These are phyloP conservation scores for Rissa tridactyla DNA, from an alignment of 2,113 vertebrate species.

Conservation along the genomic window DNA sequence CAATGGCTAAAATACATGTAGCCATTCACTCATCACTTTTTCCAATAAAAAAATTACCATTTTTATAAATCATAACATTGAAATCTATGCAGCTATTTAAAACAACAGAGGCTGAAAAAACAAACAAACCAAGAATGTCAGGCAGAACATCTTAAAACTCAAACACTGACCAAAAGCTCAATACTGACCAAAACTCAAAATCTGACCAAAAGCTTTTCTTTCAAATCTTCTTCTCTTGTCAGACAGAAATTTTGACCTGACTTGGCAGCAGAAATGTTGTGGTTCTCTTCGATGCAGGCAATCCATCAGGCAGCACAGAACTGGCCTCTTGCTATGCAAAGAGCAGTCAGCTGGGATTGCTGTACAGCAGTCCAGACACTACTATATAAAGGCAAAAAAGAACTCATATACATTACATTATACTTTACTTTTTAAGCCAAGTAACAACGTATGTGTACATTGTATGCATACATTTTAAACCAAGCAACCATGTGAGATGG, in stretches of 20 bases:
- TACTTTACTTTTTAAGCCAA: background rate
- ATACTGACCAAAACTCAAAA: background rate
- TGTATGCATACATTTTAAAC: background rate
- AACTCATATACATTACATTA: background rate
- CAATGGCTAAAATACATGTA: background rate
- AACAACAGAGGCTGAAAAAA: background rate
- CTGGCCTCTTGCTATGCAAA: background rate
- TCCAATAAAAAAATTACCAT: background rate
- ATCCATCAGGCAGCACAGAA: background rate
- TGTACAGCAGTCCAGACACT: background rate
- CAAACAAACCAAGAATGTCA: accelerated
- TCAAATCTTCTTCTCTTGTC: background rate
- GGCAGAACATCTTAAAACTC: background rate
- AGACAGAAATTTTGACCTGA: background rate
- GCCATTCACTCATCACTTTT: background rate
- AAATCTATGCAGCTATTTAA: background rate
- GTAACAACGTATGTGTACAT: background rate
- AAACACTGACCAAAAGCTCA: background rate
- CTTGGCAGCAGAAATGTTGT: background rate
- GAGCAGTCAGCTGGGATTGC: background rate
- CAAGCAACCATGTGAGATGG: background rate
- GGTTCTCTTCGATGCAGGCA: accelerated
- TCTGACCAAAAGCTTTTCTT: background rate
- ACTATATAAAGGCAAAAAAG: background rate
- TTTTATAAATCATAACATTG: background rate